These are phyloP conservation scores for Acanthopagrus latus DNA, from an alignment of 2,797 vertebrate genomes.

Conservation along the genomic window DNA sequence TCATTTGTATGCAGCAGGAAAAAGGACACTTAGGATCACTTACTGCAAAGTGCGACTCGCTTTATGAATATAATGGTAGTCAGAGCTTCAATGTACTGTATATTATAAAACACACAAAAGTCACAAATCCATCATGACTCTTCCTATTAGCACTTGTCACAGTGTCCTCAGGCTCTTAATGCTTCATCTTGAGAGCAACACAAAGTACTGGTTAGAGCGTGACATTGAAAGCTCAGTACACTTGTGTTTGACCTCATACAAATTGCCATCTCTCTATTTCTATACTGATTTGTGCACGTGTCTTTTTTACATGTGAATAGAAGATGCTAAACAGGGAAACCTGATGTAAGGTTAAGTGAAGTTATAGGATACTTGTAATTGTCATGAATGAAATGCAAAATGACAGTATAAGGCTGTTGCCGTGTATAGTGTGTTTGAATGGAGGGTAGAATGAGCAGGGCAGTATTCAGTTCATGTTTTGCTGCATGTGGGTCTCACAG, in stretches of 20 bases:
- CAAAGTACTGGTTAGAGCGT: conserved; percentile 95
- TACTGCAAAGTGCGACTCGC: conserved; percentile 3
- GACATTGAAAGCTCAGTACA: conserved; percentile 94
- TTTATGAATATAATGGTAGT: background rate
- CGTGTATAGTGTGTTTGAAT: background rate
- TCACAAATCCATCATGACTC: background rate
- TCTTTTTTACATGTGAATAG: conserved; percentile 11
- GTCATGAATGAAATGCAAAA: background rate
- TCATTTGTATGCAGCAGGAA: background rate
- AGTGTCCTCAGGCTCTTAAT: conserved; percentile 25
- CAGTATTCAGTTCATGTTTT: conserved; percentile 3
- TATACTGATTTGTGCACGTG: background rate
- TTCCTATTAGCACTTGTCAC: background rate
- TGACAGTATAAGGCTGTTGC: conserved; percentile 17
- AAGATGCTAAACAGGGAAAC: conserved; percentile 7
- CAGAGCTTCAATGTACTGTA: background rate
- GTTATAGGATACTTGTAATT: conserved; percentile 5
- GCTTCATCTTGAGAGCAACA: conserved; percentile 92
- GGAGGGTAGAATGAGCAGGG: background rate
- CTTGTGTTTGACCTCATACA: conserved; percentile 96
- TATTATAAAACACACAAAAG: conserved; percentile 8
- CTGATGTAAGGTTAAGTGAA: conserved; percentile 8
- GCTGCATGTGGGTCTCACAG: conserved; percentile 23
- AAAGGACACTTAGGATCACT: conserved; percentile 1
- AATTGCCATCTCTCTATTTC: conserved; percentile 78